Conservation (phyloP, 1,140 invertebrate genomes). For the Rhynchophorus ferrugineus region DNA sequence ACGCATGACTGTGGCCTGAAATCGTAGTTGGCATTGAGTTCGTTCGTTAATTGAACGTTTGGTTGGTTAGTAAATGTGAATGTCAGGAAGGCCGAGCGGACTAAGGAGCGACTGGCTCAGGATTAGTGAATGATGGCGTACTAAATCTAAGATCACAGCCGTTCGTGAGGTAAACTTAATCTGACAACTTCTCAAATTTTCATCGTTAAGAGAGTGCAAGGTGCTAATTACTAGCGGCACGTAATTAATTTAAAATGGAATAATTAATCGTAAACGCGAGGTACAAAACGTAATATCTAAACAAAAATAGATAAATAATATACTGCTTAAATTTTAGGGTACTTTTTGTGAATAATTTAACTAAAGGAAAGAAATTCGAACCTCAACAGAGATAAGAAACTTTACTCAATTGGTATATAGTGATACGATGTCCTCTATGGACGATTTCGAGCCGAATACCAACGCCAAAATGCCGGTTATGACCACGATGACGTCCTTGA, state of each 20-base stretch:
- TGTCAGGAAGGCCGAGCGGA: too few relatives aligned
- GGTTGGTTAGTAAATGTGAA: too few relatives aligned
- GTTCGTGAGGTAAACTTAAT: constrained; percentile 7
- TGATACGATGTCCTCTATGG: constrained; percentile 59
- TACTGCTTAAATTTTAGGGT: neutral
- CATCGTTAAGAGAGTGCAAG: too few relatives aligned
- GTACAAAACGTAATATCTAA: too few relatives aligned
- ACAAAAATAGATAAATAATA: neutral
- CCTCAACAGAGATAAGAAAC: neutral
- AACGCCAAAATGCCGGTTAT: constrained; percentile 68
- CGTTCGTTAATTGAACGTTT: too few relatives aligned
- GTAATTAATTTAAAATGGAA: too few relatives aligned
- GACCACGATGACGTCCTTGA: constrained; percentile 68
- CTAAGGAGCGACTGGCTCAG: too few relatives aligned
- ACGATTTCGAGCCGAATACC: constrained; percentile 70
- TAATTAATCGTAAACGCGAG: too few relatives aligned
- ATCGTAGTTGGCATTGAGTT: too few relatives aligned
- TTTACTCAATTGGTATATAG: constrained; percentile 33
- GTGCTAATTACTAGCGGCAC: too few relatives aligned
- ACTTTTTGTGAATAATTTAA: neutral
- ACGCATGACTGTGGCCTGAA: too few relatives aligned
- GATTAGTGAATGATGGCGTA: too few relatives aligned
- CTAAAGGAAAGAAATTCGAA: neutral
- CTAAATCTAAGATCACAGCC: constrained; percentile 9
- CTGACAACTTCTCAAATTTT: constrained; percentile 7